These are phyloP conservation scores for Catagonus wagneri DNA, from an alignment of 2,113 vertebrate species.

Conservation along the genomic window DNA sequence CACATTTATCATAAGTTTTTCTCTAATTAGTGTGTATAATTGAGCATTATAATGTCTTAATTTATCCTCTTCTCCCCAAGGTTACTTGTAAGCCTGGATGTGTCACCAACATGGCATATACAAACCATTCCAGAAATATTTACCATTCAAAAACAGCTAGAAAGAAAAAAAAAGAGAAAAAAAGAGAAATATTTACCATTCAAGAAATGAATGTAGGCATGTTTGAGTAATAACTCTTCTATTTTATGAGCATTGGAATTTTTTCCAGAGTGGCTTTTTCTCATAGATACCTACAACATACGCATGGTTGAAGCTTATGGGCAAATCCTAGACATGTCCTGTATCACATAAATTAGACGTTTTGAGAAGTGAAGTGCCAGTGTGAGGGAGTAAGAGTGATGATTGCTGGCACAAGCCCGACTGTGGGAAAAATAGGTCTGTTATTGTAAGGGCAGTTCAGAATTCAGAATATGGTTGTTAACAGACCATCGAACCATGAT, in stretches of 20 bases:
- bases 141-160: not conserved
- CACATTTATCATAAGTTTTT: not conserved
- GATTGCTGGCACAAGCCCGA: not conserved
- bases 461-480: not conserved
- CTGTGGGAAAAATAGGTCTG: not conserved
- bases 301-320: not conserved
- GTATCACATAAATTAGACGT: not conserved
- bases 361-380: not conserved
- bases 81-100: not conserved
- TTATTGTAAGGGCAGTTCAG: conserved; percentile 7
- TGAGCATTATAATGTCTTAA: not conserved
- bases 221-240: conserved; percentile 25
- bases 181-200: not conserved
- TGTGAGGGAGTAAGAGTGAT: not conserved
- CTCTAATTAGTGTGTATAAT: not conserved
- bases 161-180: not conserved
- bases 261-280: not conserved
- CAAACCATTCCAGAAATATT: conserved; percentile 14
- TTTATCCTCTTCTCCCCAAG: not conserved
- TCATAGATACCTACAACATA: not conserved
- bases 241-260: not conserved
- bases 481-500: not conserved
- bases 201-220: conserved; percentile 7
- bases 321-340: not conserved
- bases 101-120: not conserved